Conservation (phyloP, 2,888 invertebrate genomes). For the Linyphia triangularis region DNA sequence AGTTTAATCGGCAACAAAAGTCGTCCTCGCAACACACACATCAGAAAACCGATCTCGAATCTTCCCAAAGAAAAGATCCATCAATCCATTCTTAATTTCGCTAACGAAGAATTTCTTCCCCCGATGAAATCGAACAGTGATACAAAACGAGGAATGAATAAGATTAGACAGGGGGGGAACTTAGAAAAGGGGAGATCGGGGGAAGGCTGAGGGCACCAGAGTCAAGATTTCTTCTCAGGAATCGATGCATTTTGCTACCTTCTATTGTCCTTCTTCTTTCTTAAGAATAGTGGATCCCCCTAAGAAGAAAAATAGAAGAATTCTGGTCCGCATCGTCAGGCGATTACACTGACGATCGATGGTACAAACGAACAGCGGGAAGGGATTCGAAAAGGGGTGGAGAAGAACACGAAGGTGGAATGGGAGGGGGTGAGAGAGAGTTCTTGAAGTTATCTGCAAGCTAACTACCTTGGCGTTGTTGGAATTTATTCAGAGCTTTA, state of each 20-base stretch:
- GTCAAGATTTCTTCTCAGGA: slow-evolving; percentile 12
- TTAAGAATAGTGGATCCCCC: not conserved
- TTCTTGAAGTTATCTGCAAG: slow-evolving; percentile 56
- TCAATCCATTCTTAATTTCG: slow-evolving; percentile 28
- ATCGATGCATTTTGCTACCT: slow-evolving; percentile 63
- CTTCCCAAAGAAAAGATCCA: slow-evolving; percentile 26
- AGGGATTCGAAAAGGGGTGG: slow-evolving; percentile 28
- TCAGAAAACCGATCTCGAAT: slow-evolving; percentile 19
- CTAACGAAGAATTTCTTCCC: slow-evolving; percentile 51
- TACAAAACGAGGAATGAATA: not conserved
- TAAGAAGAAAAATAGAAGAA: slow-evolving; percentile 40
- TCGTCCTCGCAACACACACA: slow-evolving; percentile 17
- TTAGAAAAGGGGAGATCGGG: not conserved
- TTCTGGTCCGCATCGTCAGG: slow-evolving; percentile 32
- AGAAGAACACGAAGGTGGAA: not conserved
- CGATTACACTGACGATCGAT: slow-evolving; percentile 48
- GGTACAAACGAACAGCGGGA: slow-evolving; percentile 44
- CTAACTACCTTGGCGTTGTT: slow-evolving; percentile 59
- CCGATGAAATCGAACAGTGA: slow-evolving; percentile 43
- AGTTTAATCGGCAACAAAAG: slow-evolving; percentile 20
- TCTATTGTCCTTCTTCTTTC: slow-evolving; percentile 12
- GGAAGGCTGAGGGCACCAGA: not conserved
- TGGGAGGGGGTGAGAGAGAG: not conserved
- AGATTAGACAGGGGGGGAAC: not conserved
- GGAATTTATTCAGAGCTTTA: slow-evolving; percentile 66